Conservation (phyloP, 2,888 invertebrate genomes). For the Leucozona laternaria region DNA sequence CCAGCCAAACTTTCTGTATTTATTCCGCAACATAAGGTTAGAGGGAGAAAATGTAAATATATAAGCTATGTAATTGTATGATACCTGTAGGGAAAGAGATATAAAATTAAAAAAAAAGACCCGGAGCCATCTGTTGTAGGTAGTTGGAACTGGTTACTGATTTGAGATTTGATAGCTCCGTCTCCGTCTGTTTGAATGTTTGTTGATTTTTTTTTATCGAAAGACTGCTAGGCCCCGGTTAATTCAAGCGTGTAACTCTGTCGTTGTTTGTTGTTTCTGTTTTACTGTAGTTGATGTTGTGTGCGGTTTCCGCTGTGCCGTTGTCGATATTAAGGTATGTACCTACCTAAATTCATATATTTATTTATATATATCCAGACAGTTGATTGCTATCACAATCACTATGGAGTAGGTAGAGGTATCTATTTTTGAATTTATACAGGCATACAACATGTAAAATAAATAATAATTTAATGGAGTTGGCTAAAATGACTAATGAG, state of each 20-base stretch:
- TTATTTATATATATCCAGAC: not conserved
- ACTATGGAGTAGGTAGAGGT: no score
- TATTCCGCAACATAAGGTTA: not conserved
- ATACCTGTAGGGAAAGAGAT: slow-evolving; percentile 1
- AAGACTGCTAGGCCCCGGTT: slow-evolving; percentile 72
- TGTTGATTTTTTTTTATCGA: slow-evolving; percentile 36
- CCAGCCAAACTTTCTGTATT: not conserved
- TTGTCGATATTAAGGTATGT: not conserved
- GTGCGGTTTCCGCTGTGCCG: not conserved
- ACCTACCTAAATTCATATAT: not conserved
- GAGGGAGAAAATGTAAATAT: slow-evolving; percentile 5
- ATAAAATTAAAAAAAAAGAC: not conserved
- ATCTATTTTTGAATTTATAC: no score
- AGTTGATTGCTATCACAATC: not conserved
- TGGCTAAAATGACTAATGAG: no score
- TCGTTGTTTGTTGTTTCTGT: slow-evolving; percentile 31
- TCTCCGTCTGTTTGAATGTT: slow-evolving; percentile 42
- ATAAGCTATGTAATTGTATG: not conserved
- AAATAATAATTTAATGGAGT: no score
- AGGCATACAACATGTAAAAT: no score
- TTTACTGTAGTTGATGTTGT: not conserved
- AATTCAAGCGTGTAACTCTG: slow-evolving; percentile 62
- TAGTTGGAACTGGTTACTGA: not conserved
- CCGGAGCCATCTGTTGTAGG: slow-evolving; percentile 26
- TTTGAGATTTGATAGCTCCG: slow-evolving; percentile 33